Evolutionary conservation across 2,888 invertebrate species (phyloP), one percentile per base, ranked within the genome.

Genomic region (Pardosa pseudoannulata): DNA sequence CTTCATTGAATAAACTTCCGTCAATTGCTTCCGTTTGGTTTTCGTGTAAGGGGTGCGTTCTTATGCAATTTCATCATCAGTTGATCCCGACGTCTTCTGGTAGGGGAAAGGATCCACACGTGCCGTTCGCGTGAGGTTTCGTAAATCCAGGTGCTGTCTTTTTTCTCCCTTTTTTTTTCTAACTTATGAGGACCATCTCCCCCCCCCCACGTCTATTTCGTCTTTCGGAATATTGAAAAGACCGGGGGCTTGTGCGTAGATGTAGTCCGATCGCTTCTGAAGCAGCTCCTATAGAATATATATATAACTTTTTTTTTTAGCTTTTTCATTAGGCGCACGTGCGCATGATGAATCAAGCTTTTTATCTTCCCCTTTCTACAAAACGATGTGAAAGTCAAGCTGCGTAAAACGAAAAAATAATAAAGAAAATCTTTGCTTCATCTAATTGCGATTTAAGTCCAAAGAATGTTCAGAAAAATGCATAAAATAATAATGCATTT

Each of bases 91-190:
- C 16, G 23, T 56, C 56, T 56, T 56, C 23, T 5, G 41, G 70
- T 68, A 13, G 64, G 29, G 64, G 68, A 23, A 39, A 41, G 78
- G 41, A 31, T 72, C 64, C 71, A 50, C 83, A 83, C 83, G 83
- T 56, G 83, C 71, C 78, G 28, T 39, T 78, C 83, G 83, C 83
- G 83, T 83, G 82, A 75, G 46, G 72, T 76, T 46, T 46, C 39
- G 29, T 50, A 72, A 36, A 81, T 68, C 83, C 83, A 83, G 83
- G 78, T 83, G 83, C 72, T 71, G 28, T 41, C n/a, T n/a, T n/a
- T n/a, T n/a, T 41, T 68, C 23, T 31, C 36, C 36, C n/a, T n/a
- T n/a, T n/a, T n/a, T 41, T 68, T 27, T 31, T 9, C 36, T 23
- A 19, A 19, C 16, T 16, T 46, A 16, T 16, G 16, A 46, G 16